Evolutionary conservation across 1,140 invertebrate species (phyloP).

Genomic region (Bombus terrestris): DNA sequence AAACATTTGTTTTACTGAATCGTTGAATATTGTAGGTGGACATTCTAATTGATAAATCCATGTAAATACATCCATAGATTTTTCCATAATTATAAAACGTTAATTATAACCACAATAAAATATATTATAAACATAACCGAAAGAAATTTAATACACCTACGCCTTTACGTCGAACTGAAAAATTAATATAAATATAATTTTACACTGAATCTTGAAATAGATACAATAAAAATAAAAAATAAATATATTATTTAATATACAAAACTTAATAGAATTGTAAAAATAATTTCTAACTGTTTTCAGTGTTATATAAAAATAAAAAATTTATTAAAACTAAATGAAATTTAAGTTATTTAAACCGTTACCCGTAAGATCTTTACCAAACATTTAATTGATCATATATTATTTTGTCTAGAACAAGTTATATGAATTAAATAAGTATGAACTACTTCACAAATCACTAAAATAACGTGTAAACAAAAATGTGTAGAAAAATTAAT

Average conservation of each 20-base stretch:
- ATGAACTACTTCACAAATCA: background rate
- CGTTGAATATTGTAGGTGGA: slow-evolving; percentile 45
- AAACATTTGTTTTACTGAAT: slow-evolving; percentile 49
- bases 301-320: background rate
- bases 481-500: background rate
- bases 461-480: background rate
- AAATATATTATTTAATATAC: background rate
- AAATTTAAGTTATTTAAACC: background rate
- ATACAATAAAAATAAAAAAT: background rate
- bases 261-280: background rate
- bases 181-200: background rate
- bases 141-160: background rate
- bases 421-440: background rate
- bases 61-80: slow-evolving; percentile 38
- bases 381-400: slow-evolving; percentile 1
- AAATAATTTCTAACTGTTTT: background rate
- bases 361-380: background rate
- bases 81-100: slow-evolving; percentile 27
- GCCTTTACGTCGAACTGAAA: background rate
- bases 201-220: background rate
- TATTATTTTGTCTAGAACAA: background rate
- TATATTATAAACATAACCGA: background rate
- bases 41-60: slow-evolving; percentile 49
- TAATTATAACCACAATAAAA: background rate
- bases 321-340: background rate